Evolutionary conservation across 2,797 vertebrate genomes (phyloP).

Genomic region (Dicrostonyx torquatus): DNA sequence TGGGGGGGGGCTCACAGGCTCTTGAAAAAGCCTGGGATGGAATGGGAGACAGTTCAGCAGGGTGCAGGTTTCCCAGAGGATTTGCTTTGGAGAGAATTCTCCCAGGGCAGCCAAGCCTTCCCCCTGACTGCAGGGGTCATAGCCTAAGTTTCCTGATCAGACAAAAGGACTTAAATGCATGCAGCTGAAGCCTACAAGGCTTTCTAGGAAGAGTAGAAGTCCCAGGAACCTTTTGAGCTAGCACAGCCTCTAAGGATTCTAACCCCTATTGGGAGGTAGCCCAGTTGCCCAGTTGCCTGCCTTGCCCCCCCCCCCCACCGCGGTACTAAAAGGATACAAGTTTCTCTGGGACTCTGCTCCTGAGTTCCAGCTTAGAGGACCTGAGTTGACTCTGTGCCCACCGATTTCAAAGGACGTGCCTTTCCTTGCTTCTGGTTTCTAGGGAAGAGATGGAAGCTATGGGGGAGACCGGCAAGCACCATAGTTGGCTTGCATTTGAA

Average conservation of each 20-base stretch:
- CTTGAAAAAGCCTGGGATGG: too few species aligned
- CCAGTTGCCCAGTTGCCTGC: background rate
- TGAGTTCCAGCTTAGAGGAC: background rate
- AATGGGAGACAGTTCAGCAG: background rate
- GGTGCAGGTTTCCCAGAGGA: background rate
- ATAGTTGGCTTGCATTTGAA: background rate
- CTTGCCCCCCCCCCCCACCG: background rate
- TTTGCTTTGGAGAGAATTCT: background rate
- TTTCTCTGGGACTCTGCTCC: background rate
- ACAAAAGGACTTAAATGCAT: background rate
- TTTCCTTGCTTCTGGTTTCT: background rate
- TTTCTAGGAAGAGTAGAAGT: background rate
- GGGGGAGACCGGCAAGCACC: background rate
- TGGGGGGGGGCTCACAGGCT: background rate
- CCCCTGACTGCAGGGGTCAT: background rate
- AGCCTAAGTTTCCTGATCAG: background rate
- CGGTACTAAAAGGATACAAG: accelerated
- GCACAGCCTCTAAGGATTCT: background rate
- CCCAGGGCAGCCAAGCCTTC: background rate
- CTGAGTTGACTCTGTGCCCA: background rate
- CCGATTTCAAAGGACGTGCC: background rate
- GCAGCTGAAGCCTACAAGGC: background rate
- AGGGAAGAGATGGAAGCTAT: too few species aligned
- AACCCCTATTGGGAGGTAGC: background rate
- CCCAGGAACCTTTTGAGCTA: background rate